Base-by-base conservation (phyloP, 2,888 invertebrate species). In the Galerucella calmariensis region DNA sequence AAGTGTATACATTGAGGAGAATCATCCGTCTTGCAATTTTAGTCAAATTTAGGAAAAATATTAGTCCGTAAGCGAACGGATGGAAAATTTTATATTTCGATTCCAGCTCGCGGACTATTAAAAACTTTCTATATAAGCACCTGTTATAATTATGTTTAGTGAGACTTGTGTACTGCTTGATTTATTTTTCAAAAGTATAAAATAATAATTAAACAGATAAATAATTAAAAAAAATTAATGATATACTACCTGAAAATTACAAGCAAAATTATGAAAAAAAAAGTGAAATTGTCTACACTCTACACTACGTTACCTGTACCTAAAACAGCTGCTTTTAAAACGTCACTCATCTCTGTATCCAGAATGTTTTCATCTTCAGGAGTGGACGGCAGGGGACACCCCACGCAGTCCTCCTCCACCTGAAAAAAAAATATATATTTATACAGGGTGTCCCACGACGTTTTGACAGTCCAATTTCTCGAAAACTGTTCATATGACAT, bases 271-370 rank as follows among this genome's bases (percentile, higher is more conserved):
- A 73, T 67, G 16, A 71, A 73, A 77, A 74, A 72, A 77, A 77
- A 16, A 12, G 58, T 24, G 20, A 59, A 67, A 74, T 63, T 62
- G 65, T 78, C 75, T 79, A 82, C 76, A 75, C 82, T 85, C 75
- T 79, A 82, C 76, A 75, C 82, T 85, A 86, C 84, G 82, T 82
- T 86, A 87, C 87, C 86, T 86, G 85, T 87, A 88, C 87, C 87
- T 74, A 95, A 89, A 74, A 95, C 95, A 59, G 95, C 95, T 75
- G 95, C 95, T 87, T 95, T 95, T 77, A 95, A 87, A 46, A 95
- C 95, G 86, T 95, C 95, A 48, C 94, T 94, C 93, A 95, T 95
- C 89, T 95, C 95, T 69, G 94, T 93, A 85, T 95, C 95, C 81
- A 95, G 90, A 48, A 95, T 89, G 85, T 94, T 92, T 83, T 94